A percentile compares a stretch with the other conserved stretches of the same genome.
Evolutionary conservation across 2,888 invertebrate genomes (phyloP).

Genomic region (Xestia rhomboidea): DNA sequence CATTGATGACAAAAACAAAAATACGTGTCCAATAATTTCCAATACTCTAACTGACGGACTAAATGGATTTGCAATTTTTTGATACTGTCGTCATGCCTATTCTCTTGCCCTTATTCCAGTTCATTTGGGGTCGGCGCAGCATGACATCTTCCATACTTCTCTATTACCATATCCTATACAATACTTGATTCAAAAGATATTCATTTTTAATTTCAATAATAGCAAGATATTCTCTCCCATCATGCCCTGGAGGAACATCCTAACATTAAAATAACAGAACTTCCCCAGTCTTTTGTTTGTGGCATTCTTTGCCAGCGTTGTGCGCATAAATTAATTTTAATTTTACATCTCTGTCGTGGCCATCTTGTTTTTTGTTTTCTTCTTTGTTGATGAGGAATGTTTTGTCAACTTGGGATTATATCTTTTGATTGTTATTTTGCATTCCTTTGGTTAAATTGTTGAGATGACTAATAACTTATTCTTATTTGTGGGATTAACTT

Average conservation of each 20-base stretch:
- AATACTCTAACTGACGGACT: no score
- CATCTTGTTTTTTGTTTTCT: constrained; percentile 63
- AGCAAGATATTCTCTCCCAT: constrained; percentile 4
- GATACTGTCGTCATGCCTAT: no score
- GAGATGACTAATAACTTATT: constrained; percentile 8
- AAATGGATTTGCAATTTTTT: no score
- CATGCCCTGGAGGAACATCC: constrained; percentile 12
- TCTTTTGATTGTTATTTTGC: constrained; percentile 61
- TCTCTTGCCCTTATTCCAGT: no score
- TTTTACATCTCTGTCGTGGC: constrained; percentile 70
- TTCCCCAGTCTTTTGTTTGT: constrained; percentile 80
- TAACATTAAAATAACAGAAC: constrained; percentile 72
- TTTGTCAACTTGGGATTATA: constrained; percentile 72
- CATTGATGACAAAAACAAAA: no score
- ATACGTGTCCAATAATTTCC: no score
- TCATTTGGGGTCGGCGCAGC: no score
- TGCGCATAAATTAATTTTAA: constrained; percentile 81
- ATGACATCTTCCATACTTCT: no score
- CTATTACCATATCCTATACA: no score
- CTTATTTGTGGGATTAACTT: constrained; percentile 1
- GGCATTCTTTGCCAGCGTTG: constrained; percentile 79
- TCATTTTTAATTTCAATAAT: neutral
- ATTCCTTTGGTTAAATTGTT: constrained; percentile 50
- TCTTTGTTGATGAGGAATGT: constrained; percentile 70
- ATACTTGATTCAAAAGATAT: no score